Conservation (phyloP, 2,888 invertebrate species). For the Scaptodrosophila latifasciaeformis region DNA sequence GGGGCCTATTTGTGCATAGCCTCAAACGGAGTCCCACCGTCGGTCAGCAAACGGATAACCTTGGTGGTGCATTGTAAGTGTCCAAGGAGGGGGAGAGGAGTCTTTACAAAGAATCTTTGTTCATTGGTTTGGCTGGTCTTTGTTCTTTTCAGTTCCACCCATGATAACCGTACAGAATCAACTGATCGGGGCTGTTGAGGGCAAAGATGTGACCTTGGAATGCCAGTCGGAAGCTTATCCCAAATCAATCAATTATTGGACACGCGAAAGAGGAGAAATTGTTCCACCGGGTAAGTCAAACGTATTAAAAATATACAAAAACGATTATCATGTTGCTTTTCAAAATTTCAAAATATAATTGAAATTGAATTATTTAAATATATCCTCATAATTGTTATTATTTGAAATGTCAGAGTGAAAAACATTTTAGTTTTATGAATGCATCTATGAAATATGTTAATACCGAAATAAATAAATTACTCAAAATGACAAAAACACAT, state of each 20-base stretch:
- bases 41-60: constrained; percentile 91
- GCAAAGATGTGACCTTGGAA: constrained; percentile 84
- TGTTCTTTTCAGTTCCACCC: constrained; percentile 81
- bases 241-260: constrained; percentile 91
- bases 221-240: constrained; percentile 91
- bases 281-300: constrained; percentile 82
- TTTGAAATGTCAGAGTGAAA: background rate
- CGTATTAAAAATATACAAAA: background rate
- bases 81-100: background rate
- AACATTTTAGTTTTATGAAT: background rate
- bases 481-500: constrained; percentile 25
- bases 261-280: constrained; percentile 83
- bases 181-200: constrained; percentile 86
- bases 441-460: constrained; percentile 8
- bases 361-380: background rate
- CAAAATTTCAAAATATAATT: background rate
- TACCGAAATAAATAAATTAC: background rate
- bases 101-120: background rate
- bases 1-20: constrained; percentile 89
- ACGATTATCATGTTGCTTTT: background rate
- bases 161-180: constrained; percentile 90
- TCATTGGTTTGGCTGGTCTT: no score
- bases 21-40: constrained; percentile 89
- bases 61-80: constrained; percentile 88
- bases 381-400: background rate